These are phyloP conservation scores for Miltochrista miniata DNA, from an alignment of 2,888 invertebrate species.

Conservation along the genomic window DNA sequence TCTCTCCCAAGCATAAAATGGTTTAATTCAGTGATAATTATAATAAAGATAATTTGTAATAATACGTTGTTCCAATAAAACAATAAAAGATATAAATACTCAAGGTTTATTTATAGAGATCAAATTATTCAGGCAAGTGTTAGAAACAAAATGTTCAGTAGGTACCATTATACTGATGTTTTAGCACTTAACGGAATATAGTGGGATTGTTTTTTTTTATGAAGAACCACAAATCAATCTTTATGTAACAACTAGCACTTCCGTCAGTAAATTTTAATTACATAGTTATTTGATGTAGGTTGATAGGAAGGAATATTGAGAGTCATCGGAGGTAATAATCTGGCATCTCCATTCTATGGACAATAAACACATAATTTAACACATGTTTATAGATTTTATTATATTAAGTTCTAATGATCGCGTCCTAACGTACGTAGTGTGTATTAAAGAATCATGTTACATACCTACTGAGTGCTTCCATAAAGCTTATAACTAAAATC, in stretches of 20 bases:
- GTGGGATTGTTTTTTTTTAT: not conserved
- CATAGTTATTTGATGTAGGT: slow-evolving; percentile 62
- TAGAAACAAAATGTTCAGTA: too few species aligned
- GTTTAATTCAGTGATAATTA: slow-evolving; percentile 17
- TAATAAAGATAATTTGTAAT: slow-evolving; percentile 27
- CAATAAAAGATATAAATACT: not conserved
- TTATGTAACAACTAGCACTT: slow-evolving; percentile 33
- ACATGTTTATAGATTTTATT: not conserved
- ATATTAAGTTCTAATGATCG: not conserved
- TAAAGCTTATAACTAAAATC: too few species aligned
- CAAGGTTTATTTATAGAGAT: not conserved
- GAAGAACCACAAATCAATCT: slow-evolving; percentile 21
- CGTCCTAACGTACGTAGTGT: too few species aligned
- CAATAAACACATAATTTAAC: slow-evolving; percentile 55
- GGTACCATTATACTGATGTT: too few species aligned
- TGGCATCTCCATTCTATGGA: slow-evolving; percentile 67
- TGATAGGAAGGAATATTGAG: slow-evolving; percentile 55
- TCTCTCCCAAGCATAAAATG: slow-evolving; percentile 2
- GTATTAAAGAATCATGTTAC: too few species aligned
- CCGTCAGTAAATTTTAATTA: slow-evolving; percentile 46
- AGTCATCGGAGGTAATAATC: slow-evolving; percentile 60
- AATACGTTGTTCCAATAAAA: slow-evolving; percentile 18
- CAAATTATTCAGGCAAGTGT: not conserved
- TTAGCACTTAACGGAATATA: too few species aligned
- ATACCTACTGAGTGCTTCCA: too few species aligned